Percentiles rank a stretch among this genome's conserved stretches.
Conservation (phyloP, 2,797 vertebrate species). For the Podargus strigoides region DNA sequence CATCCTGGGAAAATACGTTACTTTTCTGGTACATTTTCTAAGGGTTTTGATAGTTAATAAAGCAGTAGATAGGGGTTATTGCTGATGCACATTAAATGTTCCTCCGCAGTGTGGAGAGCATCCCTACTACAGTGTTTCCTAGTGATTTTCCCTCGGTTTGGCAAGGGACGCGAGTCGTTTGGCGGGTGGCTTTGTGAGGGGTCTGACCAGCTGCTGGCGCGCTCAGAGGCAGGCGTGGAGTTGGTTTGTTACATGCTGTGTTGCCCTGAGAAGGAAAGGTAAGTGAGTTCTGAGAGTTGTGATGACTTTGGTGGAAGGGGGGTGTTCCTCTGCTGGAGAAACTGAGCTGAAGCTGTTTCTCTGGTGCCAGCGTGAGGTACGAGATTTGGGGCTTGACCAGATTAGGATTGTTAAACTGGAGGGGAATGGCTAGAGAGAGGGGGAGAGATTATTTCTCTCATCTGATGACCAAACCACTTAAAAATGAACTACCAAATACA, state of each 20-base stretch:
- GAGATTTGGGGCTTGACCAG: neutral
- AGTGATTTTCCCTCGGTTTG: neutral
- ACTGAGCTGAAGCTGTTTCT: neutral
- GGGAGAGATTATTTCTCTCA: neutral
- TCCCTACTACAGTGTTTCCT: neutral
- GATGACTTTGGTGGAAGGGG: neutral
- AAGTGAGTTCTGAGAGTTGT: neutral
- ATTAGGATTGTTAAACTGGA: neutral
- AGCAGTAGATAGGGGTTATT: fast-evolving
- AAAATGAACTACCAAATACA: neutral
- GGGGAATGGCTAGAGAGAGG: neutral
- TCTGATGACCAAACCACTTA: neutral
- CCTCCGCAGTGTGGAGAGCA: neutral
- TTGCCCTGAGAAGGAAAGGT: neutral
- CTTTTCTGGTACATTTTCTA: neutral
- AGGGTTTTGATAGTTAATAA: neutral
- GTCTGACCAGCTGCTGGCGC: neutral
- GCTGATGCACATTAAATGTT: fast-evolving
- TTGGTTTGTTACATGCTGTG: neutral
- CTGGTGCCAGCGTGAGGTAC: neutral
- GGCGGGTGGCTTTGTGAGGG: neutral
- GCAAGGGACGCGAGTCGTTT: neutral
- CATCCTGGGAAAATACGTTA: neutral
- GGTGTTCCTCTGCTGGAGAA: neutral
- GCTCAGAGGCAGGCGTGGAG: neutral